A percentile compares a stretch with the other conserved stretches of the same genome.
These are phyloP conservation scores for Sinohyriopsis cumingii DNA, from an alignment of 2,888 invertebrate genomes.

Conservation along the genomic window DNA sequence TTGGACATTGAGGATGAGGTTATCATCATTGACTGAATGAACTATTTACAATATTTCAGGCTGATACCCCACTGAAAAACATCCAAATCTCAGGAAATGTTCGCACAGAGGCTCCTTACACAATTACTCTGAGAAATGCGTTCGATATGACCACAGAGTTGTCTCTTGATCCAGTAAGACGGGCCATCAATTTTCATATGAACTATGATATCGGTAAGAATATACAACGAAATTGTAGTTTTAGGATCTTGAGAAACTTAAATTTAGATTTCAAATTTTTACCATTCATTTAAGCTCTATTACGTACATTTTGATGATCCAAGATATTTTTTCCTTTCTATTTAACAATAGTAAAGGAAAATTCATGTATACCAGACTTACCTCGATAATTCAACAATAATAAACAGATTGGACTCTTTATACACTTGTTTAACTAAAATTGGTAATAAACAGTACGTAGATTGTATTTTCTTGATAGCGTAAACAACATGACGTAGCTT, in stretches of 20 bases:
- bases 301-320: neutral
- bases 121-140: slow-evolving; percentile 29
- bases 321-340: no score
- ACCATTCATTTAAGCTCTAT: neutral
- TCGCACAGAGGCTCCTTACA: slow-evolving; percentile 32
- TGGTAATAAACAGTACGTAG: no score
- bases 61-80: slow-evolving; percentile 46
- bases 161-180: slow-evolving; percentile 24
- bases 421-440: no score
- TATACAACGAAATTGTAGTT: neutral
- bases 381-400: no score
- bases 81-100: slow-evolving; percentile 41
- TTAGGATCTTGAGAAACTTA: neutral
- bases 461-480: no score
- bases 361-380: no score
- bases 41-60: slow-evolving; percentile 20
- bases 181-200: slow-evolving; percentile 26
- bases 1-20: neutral
- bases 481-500: no score
- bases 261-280: neutral
- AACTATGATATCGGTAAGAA: slow-evolving; percentile 46
- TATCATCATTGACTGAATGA: no score
- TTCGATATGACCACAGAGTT: slow-evolving; percentile 41
- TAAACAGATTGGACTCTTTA: no score
- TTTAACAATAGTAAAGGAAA: no score